Percentiles rank a stretch among this genome's conserved stretches.
Conservation (phyloP, 2,113 vertebrate genomes). For the Rafetus swinhoei region DNA sequence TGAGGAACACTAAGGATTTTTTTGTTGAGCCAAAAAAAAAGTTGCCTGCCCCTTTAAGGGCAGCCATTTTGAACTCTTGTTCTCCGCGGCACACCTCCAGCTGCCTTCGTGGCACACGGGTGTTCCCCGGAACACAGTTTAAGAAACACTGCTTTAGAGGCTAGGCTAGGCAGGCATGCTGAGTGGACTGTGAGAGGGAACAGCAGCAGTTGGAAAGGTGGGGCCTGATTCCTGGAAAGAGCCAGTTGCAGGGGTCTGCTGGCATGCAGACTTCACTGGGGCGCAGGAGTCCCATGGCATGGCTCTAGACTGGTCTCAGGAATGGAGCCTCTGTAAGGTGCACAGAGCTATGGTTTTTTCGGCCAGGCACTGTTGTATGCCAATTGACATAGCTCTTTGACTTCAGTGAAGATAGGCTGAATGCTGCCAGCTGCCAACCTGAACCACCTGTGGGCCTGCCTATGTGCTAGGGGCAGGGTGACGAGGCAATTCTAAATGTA, state of each 20-base stretch:
- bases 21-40: too few species aligned
- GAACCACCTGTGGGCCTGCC: neutral
- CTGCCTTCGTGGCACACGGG: too few species aligned
- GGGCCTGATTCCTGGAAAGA: constrained; percentile 34
- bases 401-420: neutral
- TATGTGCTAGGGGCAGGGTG: neutral
- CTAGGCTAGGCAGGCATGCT: constrained; percentile 40
- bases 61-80: too few species aligned
- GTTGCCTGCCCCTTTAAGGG: too few species aligned
- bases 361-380: neutral
- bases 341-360: neutral
- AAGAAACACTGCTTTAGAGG: too few species aligned
- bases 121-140: too few species aligned
- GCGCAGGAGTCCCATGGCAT: constrained; percentile 5
- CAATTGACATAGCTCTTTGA: neutral
- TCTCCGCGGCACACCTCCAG: too few species aligned
- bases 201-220: constrained; percentile 56
- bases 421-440: neutral
- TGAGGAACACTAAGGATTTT: too few species aligned
- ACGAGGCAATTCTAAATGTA: neutral
- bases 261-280: neutral
- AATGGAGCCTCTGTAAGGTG: constrained; percentile 25
- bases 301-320: neutral
- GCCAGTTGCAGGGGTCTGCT: constrained; percentile 4
- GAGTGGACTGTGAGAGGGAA: neutral